A percentile compares a stretch with the other conserved stretches of the same genome.
These are phyloP conservation scores for Drosophila suboccidentalis DNA, from an alignment of 2,888 invertebrate species.

Conservation along the genomic window DNA sequence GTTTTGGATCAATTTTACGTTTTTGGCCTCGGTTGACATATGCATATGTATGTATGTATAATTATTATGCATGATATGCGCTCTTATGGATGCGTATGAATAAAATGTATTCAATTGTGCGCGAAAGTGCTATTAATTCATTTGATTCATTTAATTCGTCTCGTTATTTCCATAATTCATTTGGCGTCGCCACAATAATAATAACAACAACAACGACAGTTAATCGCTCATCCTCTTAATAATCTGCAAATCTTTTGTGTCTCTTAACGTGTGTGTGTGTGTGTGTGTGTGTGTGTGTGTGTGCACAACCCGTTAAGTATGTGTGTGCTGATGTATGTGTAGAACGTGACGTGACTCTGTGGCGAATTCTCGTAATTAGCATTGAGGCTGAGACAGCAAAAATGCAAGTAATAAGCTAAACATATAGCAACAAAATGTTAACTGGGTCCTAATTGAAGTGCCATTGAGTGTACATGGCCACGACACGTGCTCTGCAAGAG, in stretches of 20 bases:
- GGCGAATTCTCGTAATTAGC: slow-evolving; percentile 65
- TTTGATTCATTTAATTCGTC: slow-evolving; percentile 47
- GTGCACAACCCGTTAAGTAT: slow-evolving; percentile 28
- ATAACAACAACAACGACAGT: slow-evolving; percentile 4
- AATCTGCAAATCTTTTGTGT: slow-evolving; percentile 31
- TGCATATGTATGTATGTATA: neutral
- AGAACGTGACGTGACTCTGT: slow-evolving; percentile 60
- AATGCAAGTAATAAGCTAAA: slow-evolving; percentile 65
- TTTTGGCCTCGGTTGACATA: too few relatives aligned
- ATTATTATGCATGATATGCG: slow-evolving; percentile 25
- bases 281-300: slow-evolving; percentile 13
- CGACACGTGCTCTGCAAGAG: slow-evolving; percentile 38
- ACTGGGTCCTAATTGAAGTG: slow-evolving; percentile 74
- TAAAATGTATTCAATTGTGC: slow-evolving; percentile 23
- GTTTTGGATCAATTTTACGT: too few relatives aligned
- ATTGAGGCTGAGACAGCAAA: slow-evolving; percentile 54
- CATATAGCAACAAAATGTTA: slow-evolving; percentile 43
- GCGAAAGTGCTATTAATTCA: slow-evolving; percentile 22
- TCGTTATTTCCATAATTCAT: slow-evolving; percentile 45
- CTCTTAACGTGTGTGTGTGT: slow-evolving; percentile 19
- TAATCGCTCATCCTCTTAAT: slow-evolving; percentile 18
- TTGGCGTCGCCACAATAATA: slow-evolving; percentile 17
- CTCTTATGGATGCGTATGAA: slow-evolving; percentile 12
- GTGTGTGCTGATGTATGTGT: slow-evolving; percentile 21
- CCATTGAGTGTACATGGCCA: slow-evolving; percentile 55